Base-by-base conservation (phyloP, 2,797 vertebrate genomes). In the Girardinus metallicus region DNA sequence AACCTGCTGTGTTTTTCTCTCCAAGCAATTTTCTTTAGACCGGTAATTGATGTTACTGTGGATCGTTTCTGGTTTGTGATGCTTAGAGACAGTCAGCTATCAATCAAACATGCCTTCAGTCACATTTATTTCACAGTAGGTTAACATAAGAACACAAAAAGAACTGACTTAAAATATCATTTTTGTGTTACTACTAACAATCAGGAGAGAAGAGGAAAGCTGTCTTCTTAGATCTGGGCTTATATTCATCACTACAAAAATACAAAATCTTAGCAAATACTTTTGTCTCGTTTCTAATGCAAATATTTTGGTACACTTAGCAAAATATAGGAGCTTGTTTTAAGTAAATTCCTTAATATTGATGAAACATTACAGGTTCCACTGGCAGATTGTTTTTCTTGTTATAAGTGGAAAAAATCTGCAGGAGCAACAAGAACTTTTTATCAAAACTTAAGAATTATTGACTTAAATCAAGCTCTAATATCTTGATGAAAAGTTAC, bases 1-100 rank as follows among this genome's bases (percentile, higher is more conserved):
- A 55, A 57, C 79, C 80, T 29, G 83, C 86, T 82, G 84, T 60
- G 76, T 36, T 47, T 77, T 76, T 47, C 44, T 81, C 80, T 13
- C 9, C 70, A 34, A 68, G 74, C 68, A 70, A 51, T 49, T 66
- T 76, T 8, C 76, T 36, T 60, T 3, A 55, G 4, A 80, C 55
- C 18, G 34, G n/a, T 78, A 60, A 83, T 87, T 78, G 66, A 23
- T 16, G 26, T 23, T 34, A 34, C 5, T 66, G 12, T 43, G 39
- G 55, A 31, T 60, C 26, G n/a, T 15, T 60, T 10, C 12, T 13
- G 4, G 55, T 31, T 60, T 60, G 6, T 31, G n/a, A 15, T 15
- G n/a, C 55, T 31, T 7, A 31, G n/a, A 15, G 55, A 60, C 12
- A 31, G 55, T 6, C 55, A 60, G n/a, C 55, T 60, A 15, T 31